phyloP scores from a whole-genome alignment of 2,888 invertebrate species.

The Diogma glabrata region DNA sequence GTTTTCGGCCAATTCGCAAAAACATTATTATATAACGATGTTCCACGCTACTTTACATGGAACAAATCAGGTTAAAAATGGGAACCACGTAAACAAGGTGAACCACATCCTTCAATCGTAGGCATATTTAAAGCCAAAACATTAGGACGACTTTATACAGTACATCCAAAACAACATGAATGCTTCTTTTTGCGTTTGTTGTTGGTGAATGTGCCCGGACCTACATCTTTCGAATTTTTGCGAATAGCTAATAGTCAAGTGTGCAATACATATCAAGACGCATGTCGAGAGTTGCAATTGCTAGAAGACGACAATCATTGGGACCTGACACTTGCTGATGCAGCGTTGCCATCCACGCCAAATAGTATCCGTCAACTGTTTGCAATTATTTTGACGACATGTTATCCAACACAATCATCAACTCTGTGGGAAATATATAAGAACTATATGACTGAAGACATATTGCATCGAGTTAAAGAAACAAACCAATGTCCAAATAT shows the following conservation, averaged over 20 bases:
- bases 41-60: not conserved
- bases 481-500: not conserved
- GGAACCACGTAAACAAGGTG: not conserved
- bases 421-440: not conserved
- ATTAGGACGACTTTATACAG: not conserved
- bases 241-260: not conserved
- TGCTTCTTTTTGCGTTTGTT: not conserved
- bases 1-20: not conserved
- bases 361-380: constrained; percentile 14
- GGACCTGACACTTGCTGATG: constrained; percentile 19
- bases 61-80: not conserved
- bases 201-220: too few species aligned
- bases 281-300: too few species aligned
- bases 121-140: not conserved
- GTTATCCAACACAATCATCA: not conserved
- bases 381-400: constrained; percentile 16
- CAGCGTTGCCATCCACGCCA: constrained; percentile 12
- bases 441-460: not conserved
- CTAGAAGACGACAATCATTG: constrained; percentile 15
- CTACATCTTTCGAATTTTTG: not conserved
- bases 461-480: too few species aligned
- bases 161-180: not conserved
- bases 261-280: constrained; percentile 2
- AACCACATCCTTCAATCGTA: not conserved
- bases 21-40: not conserved